Base-by-base conservation (phyloP, 2,113 vertebrate genomes). In the Capreolus pygargus region DNA sequence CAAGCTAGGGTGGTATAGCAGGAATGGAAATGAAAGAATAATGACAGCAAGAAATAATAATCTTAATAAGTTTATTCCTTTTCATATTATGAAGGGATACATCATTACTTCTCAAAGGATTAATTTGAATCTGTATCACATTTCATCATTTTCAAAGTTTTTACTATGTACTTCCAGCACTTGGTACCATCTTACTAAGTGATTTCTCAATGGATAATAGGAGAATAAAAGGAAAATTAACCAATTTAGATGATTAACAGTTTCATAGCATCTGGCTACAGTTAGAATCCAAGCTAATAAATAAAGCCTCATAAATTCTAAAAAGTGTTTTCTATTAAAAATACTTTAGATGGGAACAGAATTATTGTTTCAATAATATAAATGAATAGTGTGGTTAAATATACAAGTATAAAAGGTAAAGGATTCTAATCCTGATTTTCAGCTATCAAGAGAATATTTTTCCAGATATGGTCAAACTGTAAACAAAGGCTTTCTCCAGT, bases 211-310 rank as follows among this genome's bases (percentile, higher is more conserved):
- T 79, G 25, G 95, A 70, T 58, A 94, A 45, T 57, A 93, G 78
- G 28, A 95, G 16, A 95, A 86, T 85, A 86, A 95, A 95, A 92
- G 47, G 76, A 95, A 96, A 95, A 97, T 85, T 95, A 97, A 89
- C 43, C 89, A 95, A 84, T 88, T 96, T 94, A 89, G 93, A 91
- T 97, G 58, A 95, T 86, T 97, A 89, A 96, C 95, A 97, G 21
- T 61, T 83, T 97, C 36, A 94, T 91, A 83, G 70, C 60, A 91
- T 96, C 82, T 95, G 91, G 54, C 33, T 96, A 88, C 78, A 93
- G 78, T 97, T 97, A 97, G 93, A 97, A 98, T 96, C 52, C 52
- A 96, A 86, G 36, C 28, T 93, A 95, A 84, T 91, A 96, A 96
- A 83, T 95, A 79, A 97, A 97, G 52, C 61, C 39, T 95, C 78